Base-by-base conservation (phyloP, 2,113 vertebrate genomes). In the Oenanthe melanoleuca region DNA sequence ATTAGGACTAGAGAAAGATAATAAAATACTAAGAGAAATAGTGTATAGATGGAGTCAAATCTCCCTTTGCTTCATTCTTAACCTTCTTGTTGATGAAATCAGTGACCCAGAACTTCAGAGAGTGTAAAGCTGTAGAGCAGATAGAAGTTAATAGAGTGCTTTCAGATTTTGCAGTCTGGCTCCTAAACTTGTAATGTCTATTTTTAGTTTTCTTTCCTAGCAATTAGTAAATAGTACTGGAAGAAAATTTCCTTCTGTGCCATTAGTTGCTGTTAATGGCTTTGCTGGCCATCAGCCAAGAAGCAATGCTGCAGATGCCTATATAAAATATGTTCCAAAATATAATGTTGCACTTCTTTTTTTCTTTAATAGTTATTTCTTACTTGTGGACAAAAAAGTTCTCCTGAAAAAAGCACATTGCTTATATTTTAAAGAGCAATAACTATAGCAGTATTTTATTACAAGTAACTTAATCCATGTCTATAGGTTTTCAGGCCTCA, bases 201-300 rank as follows among this genome's bases (percentile, higher is more conserved):
- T 94, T 96, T 95, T 91, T 91, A 86, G 74, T 69, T 95, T 96
- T 86, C 67, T 91, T 83, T 91, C 73, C 88, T 91, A 97, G 92
- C 89, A 97, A 94, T 94, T 86, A 93, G 85, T 88, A 94, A 72
- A 56, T 49, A 92, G 50, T 55, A 74, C 64, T 56, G 44, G 40
- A 96, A 87, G 81, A 93, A 86, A 61, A 65, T 56, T 86, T 84
- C n/a, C 56, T 94, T 75, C 86, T 40, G 37, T 91, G 60, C 60
- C 87, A 88, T 94, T 74, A 95, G 81, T 71, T 82, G 20, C 56
- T 73, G 60, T 40, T 97, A 92, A 96, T 95, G 90, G 94, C 49
- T 95, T 82, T 94, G 42, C 67, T 92, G 94, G 67, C 63, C 56
- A 55, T 49, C 82, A 88, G 79, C 67, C 69, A 61, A 92, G 44